Conservation (phyloP, 2,888 invertebrate genomes). For the Stratiomys singularior region DNA sequence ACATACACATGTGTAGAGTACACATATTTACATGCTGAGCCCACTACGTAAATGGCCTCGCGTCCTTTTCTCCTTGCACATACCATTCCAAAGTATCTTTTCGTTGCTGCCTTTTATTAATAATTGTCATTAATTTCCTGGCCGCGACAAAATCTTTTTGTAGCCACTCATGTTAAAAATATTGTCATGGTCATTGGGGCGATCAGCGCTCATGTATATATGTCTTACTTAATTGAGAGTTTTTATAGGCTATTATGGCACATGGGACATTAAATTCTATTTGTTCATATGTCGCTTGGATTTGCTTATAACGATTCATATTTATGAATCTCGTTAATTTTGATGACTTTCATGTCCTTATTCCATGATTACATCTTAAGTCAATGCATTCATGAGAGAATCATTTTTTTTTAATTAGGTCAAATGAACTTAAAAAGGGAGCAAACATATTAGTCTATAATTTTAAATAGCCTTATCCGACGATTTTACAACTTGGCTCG, state of each 20-base stretch:
- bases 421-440: background rate
- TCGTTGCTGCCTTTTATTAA: slow-evolving; percentile 14
- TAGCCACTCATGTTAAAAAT: background rate
- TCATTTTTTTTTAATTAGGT: too few species aligned
- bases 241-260: background rate
- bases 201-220: background rate
- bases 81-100: background rate
- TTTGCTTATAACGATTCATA: background rate
- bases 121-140: slow-evolving; percentile 28
- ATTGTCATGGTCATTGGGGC: background rate
- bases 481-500: too few species aligned
- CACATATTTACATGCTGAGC: background rate
- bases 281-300: slow-evolving; percentile 26
- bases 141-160: background rate
- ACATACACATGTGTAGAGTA: background rate
- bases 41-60: slow-evolving; percentile 4
- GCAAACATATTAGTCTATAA: too few species aligned
- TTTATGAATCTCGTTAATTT: slow-evolving; percentile 38
- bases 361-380: too few species aligned
- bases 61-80: slow-evolving; percentile 8
- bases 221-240: slow-evolving; percentile 9
- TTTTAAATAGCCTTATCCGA: too few species aligned
- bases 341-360: background rate
- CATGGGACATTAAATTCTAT: slow-evolving; percentile 35
- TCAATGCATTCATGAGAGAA: too few species aligned